Conservation (phyloP, 2,888 invertebrate genomes). For the Spicauda simplicius region DNA sequence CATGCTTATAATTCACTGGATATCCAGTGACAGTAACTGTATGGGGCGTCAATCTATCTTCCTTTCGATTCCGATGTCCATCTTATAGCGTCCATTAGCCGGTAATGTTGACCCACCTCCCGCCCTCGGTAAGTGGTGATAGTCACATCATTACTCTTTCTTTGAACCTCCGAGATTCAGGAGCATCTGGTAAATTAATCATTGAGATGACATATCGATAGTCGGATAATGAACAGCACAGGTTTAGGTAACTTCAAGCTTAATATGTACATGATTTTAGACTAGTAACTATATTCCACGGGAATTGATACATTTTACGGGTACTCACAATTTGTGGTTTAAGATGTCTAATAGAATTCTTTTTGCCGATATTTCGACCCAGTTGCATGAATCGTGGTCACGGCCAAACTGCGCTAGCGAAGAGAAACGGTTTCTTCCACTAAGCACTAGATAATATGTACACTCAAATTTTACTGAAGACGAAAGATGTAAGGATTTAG, state of each 20-base stretch:
- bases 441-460: no score
- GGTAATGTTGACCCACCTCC: constrained; percentile 21
- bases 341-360: no score
- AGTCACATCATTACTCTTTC: constrained; percentile 37
- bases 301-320: no score
- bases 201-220: constrained; percentile 8
- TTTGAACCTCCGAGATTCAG: constrained; percentile 13
- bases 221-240: not conserved
- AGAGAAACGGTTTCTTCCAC: no score
- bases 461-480: no score
- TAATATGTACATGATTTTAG: no score
- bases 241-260: not conserved
- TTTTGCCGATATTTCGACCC: no score
- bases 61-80: constrained; percentile 33
- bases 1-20: constrained; percentile 4
- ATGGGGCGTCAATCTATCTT: constrained; percentile 27
- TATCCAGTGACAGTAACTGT: constrained; percentile 14
- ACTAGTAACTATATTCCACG: no score
- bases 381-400: no score
- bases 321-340: no score
- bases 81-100: constrained; percentile 29
- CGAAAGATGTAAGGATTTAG: no score
- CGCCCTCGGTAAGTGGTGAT: constrained; percentile 28
- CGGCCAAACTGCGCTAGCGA: no score
- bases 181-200: constrained; percentile 18